Percentiles rank a stretch among this genome's conserved stretches.
These are phyloP conservation scores for Buceros bicornis DNA, from an alignment of 2,797 vertebrate species.

Conservation along the genomic window DNA sequence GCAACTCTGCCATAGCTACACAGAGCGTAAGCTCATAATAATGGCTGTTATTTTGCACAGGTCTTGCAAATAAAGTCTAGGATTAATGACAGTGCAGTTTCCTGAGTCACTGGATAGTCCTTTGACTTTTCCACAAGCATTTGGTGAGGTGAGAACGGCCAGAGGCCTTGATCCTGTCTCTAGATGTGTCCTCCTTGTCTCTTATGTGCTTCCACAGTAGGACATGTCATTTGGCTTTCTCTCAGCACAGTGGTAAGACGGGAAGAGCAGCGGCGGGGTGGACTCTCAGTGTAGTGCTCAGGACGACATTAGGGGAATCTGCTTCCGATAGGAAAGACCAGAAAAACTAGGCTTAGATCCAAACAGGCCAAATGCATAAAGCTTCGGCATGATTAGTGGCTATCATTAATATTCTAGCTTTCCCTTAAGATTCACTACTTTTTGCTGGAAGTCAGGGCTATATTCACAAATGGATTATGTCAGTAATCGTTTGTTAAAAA, in stretches of 20 bases:
- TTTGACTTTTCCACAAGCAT: neutral
- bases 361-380: neutral
- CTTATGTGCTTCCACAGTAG: fast-evolving
- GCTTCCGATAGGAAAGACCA: neutral
- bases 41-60: neutral
- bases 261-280: neutral
- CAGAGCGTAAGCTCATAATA: neutral
- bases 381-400: neutral
- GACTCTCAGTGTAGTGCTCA: neutral
- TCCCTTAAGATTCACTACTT: neutral
- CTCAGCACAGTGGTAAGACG: neutral
- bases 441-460: neutral
- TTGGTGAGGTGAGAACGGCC: neutral
- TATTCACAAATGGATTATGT: neutral
- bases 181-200: neutral
- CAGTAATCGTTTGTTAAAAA: neutral
- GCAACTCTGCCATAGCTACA: neutral
- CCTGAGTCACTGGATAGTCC: neutral
- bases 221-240: neutral
- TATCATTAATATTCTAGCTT: neutral
- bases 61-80: neutral
- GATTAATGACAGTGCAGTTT: neutral
- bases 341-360: neutral
- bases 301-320: neutral
- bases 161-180: neutral